phyloP scores from a whole-genome alignment of 2,797 vertebrate species.

The Dryobates pubescens region DNA sequence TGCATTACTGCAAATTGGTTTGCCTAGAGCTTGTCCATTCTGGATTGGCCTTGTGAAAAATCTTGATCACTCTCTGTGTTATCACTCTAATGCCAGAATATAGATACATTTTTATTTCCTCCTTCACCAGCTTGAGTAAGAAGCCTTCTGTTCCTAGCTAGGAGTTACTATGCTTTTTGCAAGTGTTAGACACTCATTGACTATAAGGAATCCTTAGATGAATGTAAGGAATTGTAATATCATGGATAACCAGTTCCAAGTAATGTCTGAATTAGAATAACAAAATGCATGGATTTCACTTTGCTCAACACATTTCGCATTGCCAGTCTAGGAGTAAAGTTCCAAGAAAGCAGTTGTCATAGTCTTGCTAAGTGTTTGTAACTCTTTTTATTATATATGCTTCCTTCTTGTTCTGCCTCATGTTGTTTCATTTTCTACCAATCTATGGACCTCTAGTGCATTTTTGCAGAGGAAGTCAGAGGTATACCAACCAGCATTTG shows the following conservation, averaged over 20 bases:
- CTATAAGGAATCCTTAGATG: background rate
- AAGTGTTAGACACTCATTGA: background rate
- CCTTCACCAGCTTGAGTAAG: background rate
- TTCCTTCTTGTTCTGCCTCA: background rate
- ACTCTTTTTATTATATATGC: background rate
- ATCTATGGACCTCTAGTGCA: background rate
- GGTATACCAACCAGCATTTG: background rate
- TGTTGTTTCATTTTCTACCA: background rate
- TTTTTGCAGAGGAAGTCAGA: background rate
- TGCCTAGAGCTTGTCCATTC: rapidly evolving
- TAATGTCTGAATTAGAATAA: background rate
- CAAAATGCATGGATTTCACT: background rate
- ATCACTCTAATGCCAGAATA: too few relatives aligned
- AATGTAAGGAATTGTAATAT: background rate
- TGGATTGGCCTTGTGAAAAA: background rate
- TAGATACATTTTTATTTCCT: background rate
- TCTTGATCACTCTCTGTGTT: background rate
- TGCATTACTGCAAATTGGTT: background rate
- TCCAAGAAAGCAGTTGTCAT: background rate
- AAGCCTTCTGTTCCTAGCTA: background rate
- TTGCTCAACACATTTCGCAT: background rate
- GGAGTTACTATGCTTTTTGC: background rate
- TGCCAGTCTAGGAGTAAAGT: background rate
- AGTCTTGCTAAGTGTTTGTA: background rate
- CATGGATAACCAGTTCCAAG: background rate